Evolutionary conservation across 2,888 invertebrate genomes (phyloP).

Genomic region (Caenorhabditis becei): DNA sequence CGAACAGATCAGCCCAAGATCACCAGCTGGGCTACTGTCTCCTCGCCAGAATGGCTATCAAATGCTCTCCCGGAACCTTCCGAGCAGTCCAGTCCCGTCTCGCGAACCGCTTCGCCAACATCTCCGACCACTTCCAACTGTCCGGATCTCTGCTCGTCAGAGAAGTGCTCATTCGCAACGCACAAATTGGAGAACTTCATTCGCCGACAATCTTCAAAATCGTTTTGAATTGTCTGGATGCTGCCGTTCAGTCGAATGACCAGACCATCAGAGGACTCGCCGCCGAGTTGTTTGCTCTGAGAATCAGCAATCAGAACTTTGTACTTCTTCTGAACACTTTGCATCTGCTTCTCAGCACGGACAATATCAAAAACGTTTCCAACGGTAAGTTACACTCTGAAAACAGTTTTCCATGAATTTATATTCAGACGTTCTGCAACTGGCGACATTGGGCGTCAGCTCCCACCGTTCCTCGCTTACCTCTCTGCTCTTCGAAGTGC

Average conservation of each 20-base stretch:
- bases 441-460: conserved; percentile 40
- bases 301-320: conserved; percentile 42
- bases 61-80: conserved; percentile 51
- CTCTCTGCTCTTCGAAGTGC: conserved; percentile 42
- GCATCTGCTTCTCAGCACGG: conserved; percentile 30
- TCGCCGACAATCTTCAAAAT: conserved; percentile 28
- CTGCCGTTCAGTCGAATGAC: conserved; percentile 39
- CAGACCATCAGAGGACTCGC: conserved; percentile 34
- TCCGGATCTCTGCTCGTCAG: conserved; percentile 60
- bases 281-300: conserved; percentile 61
- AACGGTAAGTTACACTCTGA: conserved; percentile 7
- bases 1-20: conserved; percentile 23
- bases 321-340: conserved; percentile 45
- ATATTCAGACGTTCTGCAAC: conserved; percentile 40
- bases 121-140: conserved; percentile 50
- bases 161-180: conserved; percentile 61
- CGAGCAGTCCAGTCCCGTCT: conserved; percentile 61
- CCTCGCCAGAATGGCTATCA: conserved; percentile 57
- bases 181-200: conserved; percentile 63
- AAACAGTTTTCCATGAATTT: neutral
- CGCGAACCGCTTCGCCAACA: conserved; percentile 61
- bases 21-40: conserved; percentile 60
- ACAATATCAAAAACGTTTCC: conserved; percentile 40
- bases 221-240: conserved; percentile 53
- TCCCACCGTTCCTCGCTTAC: conserved; percentile 26